A percentile compares a stretch with the other conserved stretches of the same genome.
These are phyloP conservation scores for Poecilus cupreus DNA, from an alignment of 2,888 invertebrate species.

Conservation along the genomic window DNA sequence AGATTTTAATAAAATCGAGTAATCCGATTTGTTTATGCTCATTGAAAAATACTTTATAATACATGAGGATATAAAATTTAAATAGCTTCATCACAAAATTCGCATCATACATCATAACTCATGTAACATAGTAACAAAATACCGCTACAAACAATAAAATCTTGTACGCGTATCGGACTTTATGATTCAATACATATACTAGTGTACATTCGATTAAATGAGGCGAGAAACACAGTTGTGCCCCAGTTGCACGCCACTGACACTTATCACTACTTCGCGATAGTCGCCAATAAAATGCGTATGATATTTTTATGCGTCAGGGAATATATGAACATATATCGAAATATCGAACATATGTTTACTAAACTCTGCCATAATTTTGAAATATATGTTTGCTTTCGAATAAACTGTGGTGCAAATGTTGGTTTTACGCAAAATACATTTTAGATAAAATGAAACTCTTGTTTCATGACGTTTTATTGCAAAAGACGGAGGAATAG, in stretches of 20 bases:
- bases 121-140: neutral
- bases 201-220: neutral
- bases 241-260: constrained; percentile 10
- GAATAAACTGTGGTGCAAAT: constrained; percentile 20
- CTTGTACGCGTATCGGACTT: neutral
- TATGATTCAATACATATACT: neutral
- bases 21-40: no score
- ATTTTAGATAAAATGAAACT: constrained; percentile 16
- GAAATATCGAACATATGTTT: constrained; percentile 33
- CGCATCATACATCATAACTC: neutral
- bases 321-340: constrained; percentile 10
- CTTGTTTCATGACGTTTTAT: no score
- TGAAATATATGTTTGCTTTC: neutral
- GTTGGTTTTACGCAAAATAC: constrained; percentile 16
- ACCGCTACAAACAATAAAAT: constrained; percentile 11
- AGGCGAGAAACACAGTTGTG: neutral
- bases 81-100: neutral
- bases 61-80: neutral
- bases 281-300: constrained; percentile 26
- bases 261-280: constrained; percentile 17
- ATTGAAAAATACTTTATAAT: no score
- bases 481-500: no score
- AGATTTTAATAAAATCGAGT: no score
- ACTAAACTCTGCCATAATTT: constrained; percentile 12
- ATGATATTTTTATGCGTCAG: constrained; percentile 33